Evolutionary conservation across 2,888 invertebrate species (phyloP), one percentile per base, ranked within the genome.

Genomic region (Tubulanus polymorphus): DNA sequence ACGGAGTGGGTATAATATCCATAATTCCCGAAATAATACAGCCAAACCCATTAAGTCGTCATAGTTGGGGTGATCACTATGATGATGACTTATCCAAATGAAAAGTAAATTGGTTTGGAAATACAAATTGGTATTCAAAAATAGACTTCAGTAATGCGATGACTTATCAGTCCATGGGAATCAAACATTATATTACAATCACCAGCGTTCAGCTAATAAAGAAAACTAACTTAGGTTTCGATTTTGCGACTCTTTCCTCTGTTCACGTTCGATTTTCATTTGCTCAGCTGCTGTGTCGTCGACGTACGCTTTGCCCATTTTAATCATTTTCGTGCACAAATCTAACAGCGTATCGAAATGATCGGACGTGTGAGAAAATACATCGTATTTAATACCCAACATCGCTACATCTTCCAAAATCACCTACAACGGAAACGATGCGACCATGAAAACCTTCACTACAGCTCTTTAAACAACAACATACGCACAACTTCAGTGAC

Each of bases 241-340:
- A 78, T 92, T 92, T 53, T 81, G 85, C 41, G 95, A 95, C 63
- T 93, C 91, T 12, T 85, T 78, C 74, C 87, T 87, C 78, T 92
- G 89, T 68, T 97, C 96, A 15, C 99, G 84, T 79, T 99, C 93
- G 54, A 85, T 85, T 78, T 96, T 95, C 97, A 99, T 99, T 59
- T 85, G 82, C 71, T 94, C 92, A 0, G 93, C 88, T 3, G 93
- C 91, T 0, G 99, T 99, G 78, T 99, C 90, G 75, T 99, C 99
- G 0, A 92, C 94, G 76, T 91, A 99, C 0, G 97, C 97, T 69
- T 90, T 91, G n/a, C 89, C 88, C 41, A 89, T 87, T 64, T 86
- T 88, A 37, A 99, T 82, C 65, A 99, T 81, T 74, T 88, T 85
- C 73, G 91, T 93, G 75, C 97, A 97, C 72, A 88, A 88, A 18